Base-by-base conservation (phyloP, 2,797 vertebrate species). In the Galaxias olidus region DNA sequence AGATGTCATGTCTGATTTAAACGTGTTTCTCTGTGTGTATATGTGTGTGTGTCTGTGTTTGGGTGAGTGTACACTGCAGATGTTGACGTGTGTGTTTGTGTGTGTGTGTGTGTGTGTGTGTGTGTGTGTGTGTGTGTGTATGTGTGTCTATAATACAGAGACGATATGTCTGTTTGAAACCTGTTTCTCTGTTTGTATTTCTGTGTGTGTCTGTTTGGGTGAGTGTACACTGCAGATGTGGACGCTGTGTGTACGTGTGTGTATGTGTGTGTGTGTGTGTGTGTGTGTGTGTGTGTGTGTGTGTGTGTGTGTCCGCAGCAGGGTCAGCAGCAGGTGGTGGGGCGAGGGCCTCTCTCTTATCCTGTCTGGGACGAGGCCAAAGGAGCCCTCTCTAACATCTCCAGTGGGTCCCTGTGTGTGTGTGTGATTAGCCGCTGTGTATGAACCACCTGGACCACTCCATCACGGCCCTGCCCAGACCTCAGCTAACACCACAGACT, bases 261-360 rank as follows among this genome's bases (percentile, higher is more conserved):
- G 8, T 52, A 48, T 51, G 30, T 43, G 14, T 61, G 46, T 61
- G 60, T 50, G 47, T 40, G 15, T 50, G 46, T 48, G 44, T 61
- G 44, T 61, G 19, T 46, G 17, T 19, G 4, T 14, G 20, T 8
- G 8, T 54, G 51, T 46, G 30, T 43, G 48, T 44, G 61, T 53
- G 61, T 52, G 48, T 43, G 19, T 46, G 52, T 55, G 5, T 56
- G 17, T 54, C 74, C 63, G 68, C 80, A 75, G 65, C 85, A 76
- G 69, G 92, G 90, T 93, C 91, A 88, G 50, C 44, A 78, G 60
- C 1, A 84, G 74, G 81, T 73, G 77, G 0, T 60, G 9, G 10
- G 61, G 54, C 52, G 70, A 69, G 47, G 51, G 72, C 71, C 50
- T 61, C 14, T 8, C 66, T 66, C 84, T 85, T 83, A 90, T 88